A percentile compares a stretch with the other conserved stretches of the same genome.
Evolutionary conservation across 2,888 invertebrate genomes (phyloP).

Genomic region (Bombylius discolor): DNA sequence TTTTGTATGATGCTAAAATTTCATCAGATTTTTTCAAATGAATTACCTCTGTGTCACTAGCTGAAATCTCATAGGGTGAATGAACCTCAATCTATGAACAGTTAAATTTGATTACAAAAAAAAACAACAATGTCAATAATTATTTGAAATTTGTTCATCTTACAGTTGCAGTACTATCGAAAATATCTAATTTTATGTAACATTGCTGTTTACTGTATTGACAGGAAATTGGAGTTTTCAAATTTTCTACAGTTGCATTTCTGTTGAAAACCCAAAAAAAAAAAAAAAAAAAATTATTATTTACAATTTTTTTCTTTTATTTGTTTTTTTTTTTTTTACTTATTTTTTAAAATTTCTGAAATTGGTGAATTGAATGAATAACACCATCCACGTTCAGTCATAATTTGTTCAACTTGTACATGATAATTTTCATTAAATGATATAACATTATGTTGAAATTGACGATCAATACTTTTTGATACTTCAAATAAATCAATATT

Average conservation of each 20-base stretch:
- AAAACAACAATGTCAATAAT: too few species aligned
- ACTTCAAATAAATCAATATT: constrained; percentile 32
- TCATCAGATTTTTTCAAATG: constrained; percentile 28
- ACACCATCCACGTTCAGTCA: constrained; percentile 55
- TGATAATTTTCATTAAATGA: constrained; percentile 20
- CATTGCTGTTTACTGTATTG: constrained; percentile 31
- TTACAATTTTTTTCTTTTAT: neutral
- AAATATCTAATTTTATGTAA: constrained; percentile 30
- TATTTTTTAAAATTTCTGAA: constrained; percentile 10
- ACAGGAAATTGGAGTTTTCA: constrained; percentile 24
- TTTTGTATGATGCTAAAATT: constrained; percentile 29
- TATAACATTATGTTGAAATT: constrained; percentile 25
- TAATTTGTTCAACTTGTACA: constrained; percentile 28
- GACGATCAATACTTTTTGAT: constrained; percentile 23
- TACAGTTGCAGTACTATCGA: constrained; percentile 30
- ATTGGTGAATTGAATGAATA: constrained; percentile 47
- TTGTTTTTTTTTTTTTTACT: neutral
- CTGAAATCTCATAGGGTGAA: constrained; percentile 31
- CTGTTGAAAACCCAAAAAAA: constrained; percentile 10
- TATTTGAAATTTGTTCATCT: neutral
- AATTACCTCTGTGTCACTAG: constrained; percentile 21
- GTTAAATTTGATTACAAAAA: neutral
- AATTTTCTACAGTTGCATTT: constrained; percentile 14
- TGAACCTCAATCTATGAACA: constrained; percentile 28
- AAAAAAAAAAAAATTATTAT: neutral